These are phyloP conservation scores for Cyphomyrus plagiostoma DNA, from an alignment of 2,113 vertebrate species.

Conservation along the genomic window DNA sequence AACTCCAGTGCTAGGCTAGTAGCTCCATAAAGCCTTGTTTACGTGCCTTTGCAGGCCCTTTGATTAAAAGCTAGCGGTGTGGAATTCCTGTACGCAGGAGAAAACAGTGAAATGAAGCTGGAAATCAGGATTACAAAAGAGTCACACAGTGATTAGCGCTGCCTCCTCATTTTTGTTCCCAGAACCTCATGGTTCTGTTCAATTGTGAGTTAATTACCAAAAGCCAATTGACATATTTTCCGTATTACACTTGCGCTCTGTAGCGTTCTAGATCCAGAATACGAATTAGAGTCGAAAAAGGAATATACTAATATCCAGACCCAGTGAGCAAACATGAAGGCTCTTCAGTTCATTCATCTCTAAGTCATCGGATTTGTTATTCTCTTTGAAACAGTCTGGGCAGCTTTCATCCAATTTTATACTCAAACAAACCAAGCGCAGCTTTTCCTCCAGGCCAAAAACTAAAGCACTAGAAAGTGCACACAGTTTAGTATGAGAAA, in stretches of 20 bases:
- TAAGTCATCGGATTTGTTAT: slow-evolving; percentile 34
- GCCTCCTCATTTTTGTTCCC: neutral
- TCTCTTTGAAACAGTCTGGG: slow-evolving; percentile 29
- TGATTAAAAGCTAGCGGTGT: neutral
- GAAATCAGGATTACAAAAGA: slow-evolving; percentile 1
- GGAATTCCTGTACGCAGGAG: neutral
- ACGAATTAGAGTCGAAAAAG: neutral
- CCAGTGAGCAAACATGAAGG: slow-evolving; percentile 17
- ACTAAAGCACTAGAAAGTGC: slow-evolving; percentile 18
- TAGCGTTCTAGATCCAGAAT: neutral
- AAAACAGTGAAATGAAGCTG: neutral
- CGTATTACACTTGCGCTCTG: neutral
- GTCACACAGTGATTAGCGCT: neutral
- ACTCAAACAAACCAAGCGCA: slow-evolving; percentile 34
- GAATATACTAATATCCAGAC: neutral
- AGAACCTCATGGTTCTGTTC: neutral
- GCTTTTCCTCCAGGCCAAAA: slow-evolving; percentile 27
- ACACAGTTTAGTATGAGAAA: neutral
- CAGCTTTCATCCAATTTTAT: slow-evolving; percentile 40
- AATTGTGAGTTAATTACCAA: neutral
- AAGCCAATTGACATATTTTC: neutral
- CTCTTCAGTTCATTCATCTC: slow-evolving; percentile 27
- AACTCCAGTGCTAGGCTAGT: neutral
- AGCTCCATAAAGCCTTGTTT: neutral
- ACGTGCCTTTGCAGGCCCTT: neutral